Evolutionary conservation across 2,888 invertebrate genomes (phyloP).

Genomic region (Meghimatium bilineatum): DNA sequence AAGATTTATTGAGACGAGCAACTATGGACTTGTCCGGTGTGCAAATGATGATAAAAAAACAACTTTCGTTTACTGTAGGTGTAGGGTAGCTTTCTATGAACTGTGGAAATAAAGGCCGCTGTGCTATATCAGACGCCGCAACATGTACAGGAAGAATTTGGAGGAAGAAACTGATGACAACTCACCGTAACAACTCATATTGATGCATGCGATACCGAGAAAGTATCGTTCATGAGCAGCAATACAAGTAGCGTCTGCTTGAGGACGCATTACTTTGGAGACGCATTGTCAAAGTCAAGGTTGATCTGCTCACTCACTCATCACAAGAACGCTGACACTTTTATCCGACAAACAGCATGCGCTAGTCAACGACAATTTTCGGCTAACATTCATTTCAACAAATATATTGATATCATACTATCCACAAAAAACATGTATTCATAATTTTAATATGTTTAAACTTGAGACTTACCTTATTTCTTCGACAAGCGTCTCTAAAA

Average conservation of each 20-base stretch:
- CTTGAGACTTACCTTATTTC: not conserved
- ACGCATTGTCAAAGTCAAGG: not conserved
- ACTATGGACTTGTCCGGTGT: too few species aligned
- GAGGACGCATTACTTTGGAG: not conserved
- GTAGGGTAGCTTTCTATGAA: too few species aligned
- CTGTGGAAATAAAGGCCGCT: too few species aligned
- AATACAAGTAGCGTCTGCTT: not conserved
- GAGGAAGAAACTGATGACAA: too few species aligned
- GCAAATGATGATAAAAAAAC: too few species aligned
- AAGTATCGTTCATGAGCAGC: not conserved
- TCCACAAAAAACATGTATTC: not conserved
- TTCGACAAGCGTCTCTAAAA: not conserved
- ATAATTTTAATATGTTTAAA: not conserved
- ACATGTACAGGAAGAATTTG: too few species aligned
- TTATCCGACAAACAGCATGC: not conserved
- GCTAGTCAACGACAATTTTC: not conserved
- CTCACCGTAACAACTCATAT: too few species aligned
- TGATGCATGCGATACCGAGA: too few species aligned
- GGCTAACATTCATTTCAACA: not conserved
- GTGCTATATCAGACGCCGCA: too few species aligned
- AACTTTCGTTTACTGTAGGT: too few species aligned
- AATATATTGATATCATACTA: not conserved
- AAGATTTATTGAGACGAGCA: too few species aligned
- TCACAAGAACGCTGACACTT: not conserved
- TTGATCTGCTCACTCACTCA: not conserved